Base-by-base conservation (phyloP, 37 sponge, comb jelly and placozoan species). In the Eunapius fragilis region DNA sequence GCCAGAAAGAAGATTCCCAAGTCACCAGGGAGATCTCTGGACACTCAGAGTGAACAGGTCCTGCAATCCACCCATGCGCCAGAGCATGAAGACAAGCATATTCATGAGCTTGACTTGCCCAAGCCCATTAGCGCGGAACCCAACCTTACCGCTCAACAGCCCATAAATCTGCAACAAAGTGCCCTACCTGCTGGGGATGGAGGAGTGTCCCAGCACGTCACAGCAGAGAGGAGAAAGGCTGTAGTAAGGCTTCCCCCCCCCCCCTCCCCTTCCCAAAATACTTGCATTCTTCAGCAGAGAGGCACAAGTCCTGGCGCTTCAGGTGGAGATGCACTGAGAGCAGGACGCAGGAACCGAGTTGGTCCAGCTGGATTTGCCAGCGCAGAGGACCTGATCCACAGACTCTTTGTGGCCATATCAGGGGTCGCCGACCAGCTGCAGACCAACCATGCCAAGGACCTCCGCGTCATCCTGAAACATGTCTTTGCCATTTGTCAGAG, bases 341-440 rank as follows among this genome's bases (percentile, higher is more conserved):
- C 72, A 5, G 25, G 19, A 2, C 30, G 49, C 32, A 74, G 28
- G 81, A 25, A 3, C 71, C n/a, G 68, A 58, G 79, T 37, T 11
- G 86, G 86, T 0, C 90, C 86, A 0, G 87, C 80, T 32, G 93
- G 87, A 25, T 93, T 93, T 78, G 47, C 84, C 31, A 79, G 75
- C 26, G 80, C 86, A 4, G 82, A 90, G 27, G 93, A 95, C 47
- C 72, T 88, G 25, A 86, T 95, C 70, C 93, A 95, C 34, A 37
- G 89, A 7, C 91, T 95, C 41, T 95, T 95, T 70, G 74, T 95
- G 12, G 91, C 82, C 47, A 90, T 95, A 25, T 95, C 93, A 13
- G 89, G 93, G 37, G 86, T 95, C 12, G 96, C 96, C 2, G 96
- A 95, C 68, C 90, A 95, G 69, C 84, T 95, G 75, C 96, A 95